Evolutionary conservation across 2,113 vertebrate genomes (phyloP), one percentile per base, ranked within the genome.

Genomic region (Esox niger): DNA sequence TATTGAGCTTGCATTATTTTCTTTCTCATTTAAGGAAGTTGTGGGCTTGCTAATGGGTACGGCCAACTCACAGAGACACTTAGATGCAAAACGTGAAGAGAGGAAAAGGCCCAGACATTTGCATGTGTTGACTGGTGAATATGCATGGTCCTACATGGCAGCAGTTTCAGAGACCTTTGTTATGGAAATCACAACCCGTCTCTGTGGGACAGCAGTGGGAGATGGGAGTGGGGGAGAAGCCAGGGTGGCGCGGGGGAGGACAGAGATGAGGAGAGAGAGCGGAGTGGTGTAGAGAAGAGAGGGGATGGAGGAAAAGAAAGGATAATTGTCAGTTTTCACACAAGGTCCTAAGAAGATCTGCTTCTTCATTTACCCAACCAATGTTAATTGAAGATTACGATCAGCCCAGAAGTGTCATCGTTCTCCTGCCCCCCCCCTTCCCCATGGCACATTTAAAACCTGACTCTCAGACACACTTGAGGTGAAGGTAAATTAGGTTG

Each of bases 381-480:
- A n/a, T n/a, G n/a, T n/a, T n/a, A n/a, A n/a, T n/a, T n/a, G n/a
- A n/a, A n/a, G n/a, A n/a, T n/a, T n/a, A n/a, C n/a, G n/a, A n/a
- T n/a, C n/a, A n/a, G n/a, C n/a, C n/a, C n/a, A n/a, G n/a, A n/a
- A n/a, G n/a, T 33, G 31, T 84, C 70, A 84, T 88, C 77, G 84
- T 84, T 83, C 79, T 75, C 8, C 30, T 32, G 27, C 58, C 67
- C 62, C 77, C 66, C n/a, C n/a, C n/a, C n/a, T n/a, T n/a, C n/a
- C n/a, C n/a, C n/a, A n/a, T n/a, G n/a, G 2, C 33, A 9, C 33
- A 76, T 74, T 87, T 86, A 73, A 74, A 73, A 71, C 68, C 62
- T 80, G 68, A 11, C 2, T 9, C 11, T 64, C 62, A 59, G 62
- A 47, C 33, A 59, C 77, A 80, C 76, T 31, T 11, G 35, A 38